Conservation (phyloP, 2,888 invertebrate species). For the Bedellia somnulentella region DNA sequence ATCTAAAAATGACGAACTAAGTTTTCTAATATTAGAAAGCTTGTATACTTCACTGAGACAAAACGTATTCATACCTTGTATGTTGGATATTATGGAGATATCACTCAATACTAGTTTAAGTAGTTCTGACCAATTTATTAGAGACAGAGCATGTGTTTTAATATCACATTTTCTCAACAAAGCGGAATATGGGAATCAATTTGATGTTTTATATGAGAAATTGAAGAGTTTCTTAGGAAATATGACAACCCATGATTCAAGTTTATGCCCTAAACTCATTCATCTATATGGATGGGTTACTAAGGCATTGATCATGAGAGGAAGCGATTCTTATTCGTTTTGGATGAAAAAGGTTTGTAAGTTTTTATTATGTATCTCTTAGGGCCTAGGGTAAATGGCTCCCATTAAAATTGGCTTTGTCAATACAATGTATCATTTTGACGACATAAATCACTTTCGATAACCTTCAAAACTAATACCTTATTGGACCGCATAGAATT, state of each 20-base stretch:
- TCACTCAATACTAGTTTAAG: slow-evolving; percentile 31
- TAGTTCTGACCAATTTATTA: slow-evolving; percentile 24
- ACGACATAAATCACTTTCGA: too few species aligned
- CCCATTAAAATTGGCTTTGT: too few species aligned
- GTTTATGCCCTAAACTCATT: slow-evolving; percentile 19
- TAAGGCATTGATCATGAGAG: slow-evolving; percentile 38
- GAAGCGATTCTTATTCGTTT: slow-evolving; percentile 31
- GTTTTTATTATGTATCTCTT: not conserved
- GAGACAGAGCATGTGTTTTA: slow-evolving; percentile 44
- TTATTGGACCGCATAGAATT: too few species aligned
- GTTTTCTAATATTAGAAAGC: slow-evolving; percentile 49
- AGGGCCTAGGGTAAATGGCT: too few species aligned
- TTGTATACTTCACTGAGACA: slow-evolving; percentile 48
- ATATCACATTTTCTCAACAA: slow-evolving; percentile 65
- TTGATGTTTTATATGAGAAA: slow-evolving; percentile 34
- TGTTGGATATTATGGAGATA: slow-evolving; percentile 29
- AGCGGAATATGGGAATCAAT: slow-evolving; percentile 33
- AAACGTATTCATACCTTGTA: slow-evolving; percentile 26
- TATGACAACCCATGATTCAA: slow-evolving; percentile 17
- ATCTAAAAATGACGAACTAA: slow-evolving; percentile 22
- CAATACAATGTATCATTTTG: too few species aligned
- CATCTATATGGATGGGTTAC: slow-evolving; percentile 40
- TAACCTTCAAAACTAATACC: too few species aligned
- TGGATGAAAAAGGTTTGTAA: slow-evolving; percentile 41
- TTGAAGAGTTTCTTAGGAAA: slow-evolving; percentile 25